These are phyloP conservation scores for Onychomys leucogaster DNA, from an alignment of 2,797 vertebrate genomes.

Conservation along the genomic window DNA sequence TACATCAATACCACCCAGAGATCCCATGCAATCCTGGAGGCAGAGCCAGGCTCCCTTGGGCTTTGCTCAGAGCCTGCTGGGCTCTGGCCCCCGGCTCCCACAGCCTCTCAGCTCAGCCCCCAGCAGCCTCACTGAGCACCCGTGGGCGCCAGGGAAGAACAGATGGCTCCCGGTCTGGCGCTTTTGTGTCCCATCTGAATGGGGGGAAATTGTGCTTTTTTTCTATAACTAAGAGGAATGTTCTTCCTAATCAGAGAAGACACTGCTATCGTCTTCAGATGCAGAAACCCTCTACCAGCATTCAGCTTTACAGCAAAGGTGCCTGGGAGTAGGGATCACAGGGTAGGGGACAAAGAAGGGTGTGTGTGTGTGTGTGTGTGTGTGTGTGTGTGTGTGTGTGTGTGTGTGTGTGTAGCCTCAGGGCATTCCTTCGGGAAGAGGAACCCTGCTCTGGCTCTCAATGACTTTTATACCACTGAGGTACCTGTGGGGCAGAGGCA, in stretches of 20 bases:
- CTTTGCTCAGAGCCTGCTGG: neutral
- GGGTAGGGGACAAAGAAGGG: neutral
- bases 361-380: too few relatives aligned
- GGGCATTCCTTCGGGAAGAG: neutral
- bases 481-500: neutral
- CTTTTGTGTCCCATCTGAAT: conserved; percentile 72
- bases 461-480: neutral
- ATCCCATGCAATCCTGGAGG: too few relatives aligned
- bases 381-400: neutral
- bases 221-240: conserved; percentile 75
- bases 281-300: neutral
- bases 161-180: conserved; percentile 84
- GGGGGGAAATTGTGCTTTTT: conserved; percentile 76
- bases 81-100: too few relatives aligned
- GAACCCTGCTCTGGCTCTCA: neutral
- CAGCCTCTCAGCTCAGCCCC: fast-evolving
- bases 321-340: neutral
- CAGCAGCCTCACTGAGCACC: conserved; percentile 62
- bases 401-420: neutral
- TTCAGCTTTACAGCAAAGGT: neutral
- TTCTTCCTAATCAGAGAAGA: conserved; percentile 71
- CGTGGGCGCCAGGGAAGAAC: conserved; percentile 73
- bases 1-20: fast-evolving
- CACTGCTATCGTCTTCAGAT: conserved; percentile 49
- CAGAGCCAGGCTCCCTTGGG: neutral